These are phyloP conservation scores for Hartigia nigra DNA, from an alignment of 2,888 invertebrate genomes.

Conservation along the genomic window DNA sequence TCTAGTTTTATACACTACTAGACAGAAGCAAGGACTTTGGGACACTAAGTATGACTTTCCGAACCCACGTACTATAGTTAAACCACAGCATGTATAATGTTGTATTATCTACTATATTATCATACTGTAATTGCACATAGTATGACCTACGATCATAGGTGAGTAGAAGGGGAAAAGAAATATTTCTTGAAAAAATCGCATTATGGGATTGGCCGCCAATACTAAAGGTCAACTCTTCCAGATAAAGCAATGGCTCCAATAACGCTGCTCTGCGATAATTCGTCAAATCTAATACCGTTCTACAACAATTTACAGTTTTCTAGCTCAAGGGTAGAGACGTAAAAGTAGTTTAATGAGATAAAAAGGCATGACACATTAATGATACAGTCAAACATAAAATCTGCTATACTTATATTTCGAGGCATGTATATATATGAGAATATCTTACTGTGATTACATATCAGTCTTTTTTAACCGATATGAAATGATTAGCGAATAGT, in stretches of 20 bases:
- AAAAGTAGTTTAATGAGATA: neutral
- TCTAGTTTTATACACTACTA: neutral
- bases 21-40: neutral
- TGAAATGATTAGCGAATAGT: neutral
- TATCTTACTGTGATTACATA: neutral
- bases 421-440: too few species aligned
- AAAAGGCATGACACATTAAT: neutral
- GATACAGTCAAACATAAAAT: neutral
- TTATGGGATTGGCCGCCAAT: neutral
- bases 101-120: neutral
- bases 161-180: neutral
- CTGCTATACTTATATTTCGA: neutral
- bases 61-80: too few species aligned
- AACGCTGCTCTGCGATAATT: neutral
- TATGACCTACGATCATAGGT: neutral
- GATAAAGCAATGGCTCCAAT: neutral
- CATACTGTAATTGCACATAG: neutral
- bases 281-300: neutral
- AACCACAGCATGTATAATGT: too few species aligned
- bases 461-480: neutral
- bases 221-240: neutral
- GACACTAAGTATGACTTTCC: too few species aligned
- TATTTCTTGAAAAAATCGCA: neutral
- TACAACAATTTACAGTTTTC: constrained; percentile 5
- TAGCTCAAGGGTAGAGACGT: constrained; percentile 16